A percentile compares a stretch with the other conserved stretches of the same genome.
Conservation (phyloP, 2,888 invertebrate species). For the Tridacna gigas region DNA sequence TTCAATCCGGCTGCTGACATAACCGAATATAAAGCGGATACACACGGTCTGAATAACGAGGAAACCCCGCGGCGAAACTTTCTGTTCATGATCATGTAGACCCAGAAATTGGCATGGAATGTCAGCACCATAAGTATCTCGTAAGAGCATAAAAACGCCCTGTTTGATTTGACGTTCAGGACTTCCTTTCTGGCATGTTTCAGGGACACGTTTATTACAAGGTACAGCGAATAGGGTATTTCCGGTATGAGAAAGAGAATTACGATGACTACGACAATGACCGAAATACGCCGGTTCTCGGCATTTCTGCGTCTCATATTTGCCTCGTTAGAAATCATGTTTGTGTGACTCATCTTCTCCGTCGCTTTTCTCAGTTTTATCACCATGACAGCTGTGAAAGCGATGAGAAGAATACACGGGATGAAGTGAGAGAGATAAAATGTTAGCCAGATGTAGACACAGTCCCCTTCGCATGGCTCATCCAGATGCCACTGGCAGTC, state of each 20-base stretch:
- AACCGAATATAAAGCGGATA: not conserved
- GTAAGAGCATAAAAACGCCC: conserved; percentile 45
- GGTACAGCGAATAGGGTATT: conserved; percentile 60
- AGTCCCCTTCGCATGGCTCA: conserved; percentile 29
- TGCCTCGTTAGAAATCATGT: conserved; percentile 26
- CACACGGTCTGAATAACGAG: conserved; percentile 11
- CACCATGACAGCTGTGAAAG: conserved; percentile 52
- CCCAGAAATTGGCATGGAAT: conserved; percentile 62
- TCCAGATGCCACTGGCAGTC: conserved; percentile 32
- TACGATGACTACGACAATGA: conserved; percentile 57
- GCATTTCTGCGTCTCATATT: conserved; percentile 21
- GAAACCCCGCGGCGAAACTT: conserved; percentile 31
- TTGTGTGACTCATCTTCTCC: not conserved
- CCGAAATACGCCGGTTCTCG: conserved; percentile 51
- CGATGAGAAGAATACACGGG: conserved; percentile 50
- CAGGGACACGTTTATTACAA: conserved; percentile 22
- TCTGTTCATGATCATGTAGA: conserved; percentile 50
- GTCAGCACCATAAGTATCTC: conserved; percentile 47
- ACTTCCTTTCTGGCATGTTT: not conserved
- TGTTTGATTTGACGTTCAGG: not conserved
- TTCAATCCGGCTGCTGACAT: not conserved
- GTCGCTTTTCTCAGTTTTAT: conserved; percentile 15
- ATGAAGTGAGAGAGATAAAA: conserved; percentile 41
- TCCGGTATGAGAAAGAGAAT: conserved; percentile 62
- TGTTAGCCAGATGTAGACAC: conserved; percentile 36